A percentile compares a stretch with the other conserved stretches of the same genome.
These are phyloP conservation scores for Diplolepis rosae DNA, from an alignment of 2,888 invertebrate genomes.

Conservation along the genomic window DNA sequence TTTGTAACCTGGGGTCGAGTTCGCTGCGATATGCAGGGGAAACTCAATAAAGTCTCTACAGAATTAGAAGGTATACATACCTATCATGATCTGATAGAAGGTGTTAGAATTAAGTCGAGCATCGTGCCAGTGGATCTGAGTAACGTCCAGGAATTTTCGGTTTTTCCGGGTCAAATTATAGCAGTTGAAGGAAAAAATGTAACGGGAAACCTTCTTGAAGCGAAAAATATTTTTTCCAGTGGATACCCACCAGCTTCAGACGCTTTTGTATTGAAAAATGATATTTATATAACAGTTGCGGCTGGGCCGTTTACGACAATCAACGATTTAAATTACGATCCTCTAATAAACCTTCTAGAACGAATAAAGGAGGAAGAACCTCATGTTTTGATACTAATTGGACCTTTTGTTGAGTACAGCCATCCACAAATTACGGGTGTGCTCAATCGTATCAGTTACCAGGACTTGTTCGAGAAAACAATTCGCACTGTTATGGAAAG, in stretches of 20 bases:
- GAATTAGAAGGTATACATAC: conserved; percentile 14
- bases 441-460: conserved; percentile 81
- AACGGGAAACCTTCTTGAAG: conserved; percentile 81
- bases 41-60: conserved; percentile 78
- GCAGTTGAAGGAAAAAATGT: conserved; percentile 84
- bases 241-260: conserved; percentile 70
- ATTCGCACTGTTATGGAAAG: conserved; percentile 80
- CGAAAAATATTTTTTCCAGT: conserved; percentile 79
- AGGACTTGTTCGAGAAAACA: conserved; percentile 83
- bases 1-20: conserved; percentile 82
- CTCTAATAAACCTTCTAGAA: conserved; percentile 84
- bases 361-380: conserved; percentile 82
- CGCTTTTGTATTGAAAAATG: conserved; percentile 70
- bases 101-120: conserved; percentile 3
- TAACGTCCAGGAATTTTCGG: conserved; percentile 77
- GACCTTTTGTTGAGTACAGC: conserved; percentile 87
- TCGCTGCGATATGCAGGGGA: conserved; percentile 80
- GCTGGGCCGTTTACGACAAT: conserved; percentile 89
- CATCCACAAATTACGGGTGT: conserved; percentile 80
- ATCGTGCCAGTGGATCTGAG: conserved; percentile 73
- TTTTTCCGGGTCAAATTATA: conserved; percentile 88
- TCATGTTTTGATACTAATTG: conserved; percentile 86
- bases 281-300: conserved; percentile 81
- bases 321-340: conserved; percentile 86
- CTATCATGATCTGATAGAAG: conserved; percentile 36